Conservation (phyloP, 2,113 vertebrate genomes). For the Lagopus muta region DNA sequence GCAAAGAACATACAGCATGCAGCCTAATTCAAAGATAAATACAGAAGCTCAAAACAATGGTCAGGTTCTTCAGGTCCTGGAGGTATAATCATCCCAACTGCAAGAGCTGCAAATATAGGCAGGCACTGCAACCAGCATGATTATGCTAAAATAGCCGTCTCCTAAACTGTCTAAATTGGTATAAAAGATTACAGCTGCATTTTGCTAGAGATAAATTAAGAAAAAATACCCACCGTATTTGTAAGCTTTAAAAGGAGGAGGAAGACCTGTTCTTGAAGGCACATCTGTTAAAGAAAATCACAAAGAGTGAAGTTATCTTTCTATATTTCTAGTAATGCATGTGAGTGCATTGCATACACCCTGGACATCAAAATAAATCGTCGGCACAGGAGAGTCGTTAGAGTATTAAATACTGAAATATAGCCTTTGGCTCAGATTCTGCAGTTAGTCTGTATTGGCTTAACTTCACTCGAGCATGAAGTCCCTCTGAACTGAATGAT, state of each 20-base stretch:
- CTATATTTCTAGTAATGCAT: background rate
- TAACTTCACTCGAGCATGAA: background rate
- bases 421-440: background rate
- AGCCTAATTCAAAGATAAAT: conserved; percentile 29
- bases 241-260: conserved; percentile 89
- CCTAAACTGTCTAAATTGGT: background rate
- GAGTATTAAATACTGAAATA: background rate
- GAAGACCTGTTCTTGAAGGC: conserved; percentile 80
- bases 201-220: background rate
- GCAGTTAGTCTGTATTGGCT: background rate
- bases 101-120: background rate
- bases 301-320: background rate
- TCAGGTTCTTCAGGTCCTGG: background rate
- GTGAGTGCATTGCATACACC: background rate
- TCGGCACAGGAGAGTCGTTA: background rate
- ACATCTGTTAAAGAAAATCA: conserved; percentile 80
- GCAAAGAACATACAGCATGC: conserved; percentile 41
- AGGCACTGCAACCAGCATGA: background rate
- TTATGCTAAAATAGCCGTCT: background rate
- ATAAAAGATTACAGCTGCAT: background rate
- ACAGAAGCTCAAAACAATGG: background rate
- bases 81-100: background rate
- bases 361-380: background rate
- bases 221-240: conserved; percentile 86
- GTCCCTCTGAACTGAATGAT: background rate